Conservation (phyloP, 1,140 invertebrate genomes). For the Scaptomyza pallida region DNA sequence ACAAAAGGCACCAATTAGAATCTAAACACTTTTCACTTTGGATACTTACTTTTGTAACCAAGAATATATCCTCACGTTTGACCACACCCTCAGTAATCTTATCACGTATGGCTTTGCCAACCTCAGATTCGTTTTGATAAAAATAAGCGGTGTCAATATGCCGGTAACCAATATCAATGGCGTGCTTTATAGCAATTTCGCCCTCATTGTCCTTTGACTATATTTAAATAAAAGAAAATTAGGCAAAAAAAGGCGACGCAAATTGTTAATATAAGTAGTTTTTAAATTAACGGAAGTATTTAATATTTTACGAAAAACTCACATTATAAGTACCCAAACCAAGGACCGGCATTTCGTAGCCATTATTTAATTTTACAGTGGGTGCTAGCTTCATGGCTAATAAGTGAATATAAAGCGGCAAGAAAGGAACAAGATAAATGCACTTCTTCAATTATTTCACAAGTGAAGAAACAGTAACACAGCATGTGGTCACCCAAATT, state of each 20-base stretch:
- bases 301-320: constrained; percentile 46
- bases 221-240: background rate
- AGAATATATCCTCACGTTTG: constrained; percentile 93
- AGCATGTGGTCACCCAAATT: background rate
- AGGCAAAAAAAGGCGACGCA: too few species aligned
- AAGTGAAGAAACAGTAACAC: background rate
- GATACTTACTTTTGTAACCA: constrained; percentile 89
- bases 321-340: constrained; percentile 88
- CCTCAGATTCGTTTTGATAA: constrained; percentile 91
- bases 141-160: constrained; percentile 93
- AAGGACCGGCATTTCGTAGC: constrained; percentile 86
- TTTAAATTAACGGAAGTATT: too few species aligned
- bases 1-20: background rate
- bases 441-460: background rate
- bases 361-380: constrained; percentile 85
- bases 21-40: constrained; percentile 81
- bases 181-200: constrained; percentile 87
- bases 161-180: constrained; percentile 91
- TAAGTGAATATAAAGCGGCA: background rate
- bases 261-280: too few species aligned
- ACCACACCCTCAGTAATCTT: constrained; percentile 88
- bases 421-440: background rate
- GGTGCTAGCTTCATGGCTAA: constrained; percentile 70
- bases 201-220: constrained; percentile 88
- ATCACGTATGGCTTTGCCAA: constrained; percentile 88